A percentile compares a stretch with the other conserved stretches of the same genome.
These are phyloP conservation scores for Mactra quadrangularis DNA, from an alignment of 1,140 invertebrate genomes.

Conservation along the genomic window DNA sequence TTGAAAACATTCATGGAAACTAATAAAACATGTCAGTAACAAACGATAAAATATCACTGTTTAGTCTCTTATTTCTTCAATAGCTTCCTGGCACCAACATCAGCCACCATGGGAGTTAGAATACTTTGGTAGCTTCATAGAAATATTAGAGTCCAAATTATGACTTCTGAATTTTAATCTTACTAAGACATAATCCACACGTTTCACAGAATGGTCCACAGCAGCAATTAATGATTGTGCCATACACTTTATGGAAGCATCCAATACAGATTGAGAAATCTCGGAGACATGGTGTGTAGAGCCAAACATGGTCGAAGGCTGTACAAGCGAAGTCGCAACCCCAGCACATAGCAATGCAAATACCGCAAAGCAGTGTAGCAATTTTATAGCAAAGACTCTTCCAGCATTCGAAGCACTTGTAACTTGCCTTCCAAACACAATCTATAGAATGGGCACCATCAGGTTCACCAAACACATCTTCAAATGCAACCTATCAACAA, in stretches of 20 bases:
- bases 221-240: constrained; percentile 86
- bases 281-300: constrained; percentile 77
- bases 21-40: too few species aligned
- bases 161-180: constrained; percentile 53
- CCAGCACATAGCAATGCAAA: constrained; percentile 87
- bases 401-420: constrained; percentile 88
- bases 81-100: too few species aligned
- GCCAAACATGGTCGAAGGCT: constrained; percentile 86
- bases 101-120: too few species aligned
- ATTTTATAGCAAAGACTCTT: constrained; percentile 89
- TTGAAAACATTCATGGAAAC: too few species aligned
- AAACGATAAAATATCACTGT: too few species aligned
- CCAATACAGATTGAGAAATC: constrained; percentile 86
- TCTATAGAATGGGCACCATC: constrained; percentile 89
- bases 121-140: too few species aligned
- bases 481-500: constrained; percentile 85
- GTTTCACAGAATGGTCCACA: constrained; percentile 65
- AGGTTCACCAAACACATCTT: constrained; percentile 91
- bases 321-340: constrained; percentile 90
- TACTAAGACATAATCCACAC: constrained; percentile 58
- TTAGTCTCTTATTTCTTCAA: too few species aligned
- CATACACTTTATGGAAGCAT: constrained; percentile 86
- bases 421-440: constrained; percentile 89
- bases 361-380: constrained; percentile 88
- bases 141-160: too few species aligned